These are phyloP conservation scores for Fistularia tabacaria DNA, from an alignment of 2,797 vertebrate genomes.

Conservation along the genomic window DNA sequence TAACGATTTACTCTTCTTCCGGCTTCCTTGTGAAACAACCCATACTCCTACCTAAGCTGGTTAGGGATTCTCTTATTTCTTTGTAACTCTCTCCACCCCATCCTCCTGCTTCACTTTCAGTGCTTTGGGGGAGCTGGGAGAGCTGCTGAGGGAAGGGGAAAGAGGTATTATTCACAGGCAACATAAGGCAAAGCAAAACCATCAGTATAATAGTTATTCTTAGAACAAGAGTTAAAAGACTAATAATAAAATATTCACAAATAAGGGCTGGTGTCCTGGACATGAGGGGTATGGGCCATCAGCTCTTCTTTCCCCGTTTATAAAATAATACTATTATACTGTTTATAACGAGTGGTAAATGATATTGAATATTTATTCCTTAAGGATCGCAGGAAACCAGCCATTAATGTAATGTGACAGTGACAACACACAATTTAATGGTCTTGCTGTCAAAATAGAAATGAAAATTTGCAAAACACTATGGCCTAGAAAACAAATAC, in stretches of 20 bases:
- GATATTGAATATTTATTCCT: too few species aligned
- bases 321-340: too few species aligned
- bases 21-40: constrained; percentile 80
- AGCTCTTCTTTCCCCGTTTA: too few species aligned
- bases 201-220: constrained; percentile 40
- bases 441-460: background rate
- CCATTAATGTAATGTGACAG: background rate
- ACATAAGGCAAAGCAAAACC: constrained; percentile 58
- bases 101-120: constrained; percentile 84
- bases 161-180: constrained; percentile 78
- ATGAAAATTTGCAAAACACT: background rate
- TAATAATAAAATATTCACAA: constrained; percentile 22
- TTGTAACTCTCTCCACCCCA: constrained; percentile 85
- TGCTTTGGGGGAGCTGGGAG: constrained; percentile 83
- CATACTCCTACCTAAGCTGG: constrained; percentile 87
- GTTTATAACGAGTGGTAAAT: too few species aligned
- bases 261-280: constrained; percentile 27
- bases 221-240: constrained; percentile 21
- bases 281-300: background rate
- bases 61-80: constrained; percentile 82
- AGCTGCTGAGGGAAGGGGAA: constrained; percentile 86
- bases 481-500: background rate
- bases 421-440: background rate
- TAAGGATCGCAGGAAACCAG: constrained; percentile 16
- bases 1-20: constrained; percentile 57